These are phyloP conservation scores for Timandra comae DNA, from an alignment of 2,888 invertebrate species.

Conservation along the genomic window DNA sequence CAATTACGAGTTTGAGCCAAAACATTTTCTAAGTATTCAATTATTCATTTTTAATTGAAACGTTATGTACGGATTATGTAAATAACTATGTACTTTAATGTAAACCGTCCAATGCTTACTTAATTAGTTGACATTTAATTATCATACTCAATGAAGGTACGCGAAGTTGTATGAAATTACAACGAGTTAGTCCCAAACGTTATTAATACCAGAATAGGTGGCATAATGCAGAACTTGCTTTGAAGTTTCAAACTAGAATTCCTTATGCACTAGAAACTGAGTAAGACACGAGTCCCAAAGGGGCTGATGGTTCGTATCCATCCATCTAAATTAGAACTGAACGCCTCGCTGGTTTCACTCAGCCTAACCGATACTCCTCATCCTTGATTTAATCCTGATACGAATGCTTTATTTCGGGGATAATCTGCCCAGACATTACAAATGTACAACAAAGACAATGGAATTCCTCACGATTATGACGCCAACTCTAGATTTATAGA, in stretches of 20 bases:
- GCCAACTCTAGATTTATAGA: constrained; percentile 52
- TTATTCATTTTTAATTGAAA: too few relatives aligned
- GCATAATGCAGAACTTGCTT: constrained; percentile 9
- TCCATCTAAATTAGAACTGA: constrained; percentile 33
- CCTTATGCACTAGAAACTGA: constrained; percentile 39
- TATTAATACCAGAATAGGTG: constrained; percentile 27
- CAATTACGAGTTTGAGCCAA: too few relatives aligned
- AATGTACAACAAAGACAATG: constrained; percentile 47
- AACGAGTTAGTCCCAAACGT: not conserved
- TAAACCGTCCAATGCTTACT: too few relatives aligned
- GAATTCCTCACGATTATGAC: constrained; percentile 48
- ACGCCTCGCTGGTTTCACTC: constrained; percentile 37
- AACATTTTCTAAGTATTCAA: too few relatives aligned
- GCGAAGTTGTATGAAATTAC: constrained; percentile 42
- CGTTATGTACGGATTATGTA: too few relatives aligned
- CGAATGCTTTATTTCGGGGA: constrained; percentile 32
- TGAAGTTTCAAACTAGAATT: constrained; percentile 18
- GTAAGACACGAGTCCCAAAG: constrained; percentile 28
- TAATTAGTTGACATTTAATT: constrained; percentile 47
- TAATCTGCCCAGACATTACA: constrained; percentile 25
- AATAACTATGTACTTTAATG: too few relatives aligned
- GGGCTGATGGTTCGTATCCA: constrained; percentile 36
- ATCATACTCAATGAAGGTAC: constrained; percentile 55
- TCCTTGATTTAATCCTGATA: constrained; percentile 26
- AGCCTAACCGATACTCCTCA: constrained; percentile 30